Conservation (phyloP, 1,140 invertebrate species). For the Temnothorax nylanderi region DNA sequence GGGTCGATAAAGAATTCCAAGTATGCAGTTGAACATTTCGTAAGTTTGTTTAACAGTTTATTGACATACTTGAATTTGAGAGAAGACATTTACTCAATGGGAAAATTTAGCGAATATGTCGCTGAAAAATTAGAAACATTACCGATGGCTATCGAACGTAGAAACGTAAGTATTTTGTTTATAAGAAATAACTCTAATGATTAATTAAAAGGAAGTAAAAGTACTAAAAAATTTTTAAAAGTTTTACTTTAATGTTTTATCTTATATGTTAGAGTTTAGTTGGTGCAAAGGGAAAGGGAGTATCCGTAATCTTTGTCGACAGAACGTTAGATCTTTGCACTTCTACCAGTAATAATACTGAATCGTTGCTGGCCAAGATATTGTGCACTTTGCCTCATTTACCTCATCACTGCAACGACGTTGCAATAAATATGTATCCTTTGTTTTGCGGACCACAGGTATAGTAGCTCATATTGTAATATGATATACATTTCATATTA, state of each 20-base stretch:
- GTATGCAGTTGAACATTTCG: slow-evolving; percentile 85
- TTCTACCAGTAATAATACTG: slow-evolving; percentile 87
- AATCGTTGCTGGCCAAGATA: slow-evolving; percentile 88
- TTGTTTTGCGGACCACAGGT: slow-evolving; percentile 86
- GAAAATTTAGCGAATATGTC: slow-evolving; percentile 87
- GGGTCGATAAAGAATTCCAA: slow-evolving; percentile 82
- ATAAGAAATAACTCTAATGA: slow-evolving; percentile 19
- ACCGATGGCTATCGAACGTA: slow-evolving; percentile 84
- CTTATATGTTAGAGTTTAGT: slow-evolving; percentile 70
- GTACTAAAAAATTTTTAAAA: slow-evolving; percentile 3
- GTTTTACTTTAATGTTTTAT: slow-evolving; percentile 16
- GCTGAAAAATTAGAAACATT: slow-evolving; percentile 88
- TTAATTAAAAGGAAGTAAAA: not conserved
- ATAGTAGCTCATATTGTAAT: slow-evolving; percentile 65
- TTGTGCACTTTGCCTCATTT: slow-evolving; percentile 88
- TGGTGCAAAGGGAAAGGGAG: slow-evolving; percentile 80
- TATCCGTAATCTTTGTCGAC: slow-evolving; percentile 89
- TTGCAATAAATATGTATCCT: slow-evolving; percentile 88
- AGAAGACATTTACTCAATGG: slow-evolving; percentile 89
- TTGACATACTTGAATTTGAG: slow-evolving; percentile 87
- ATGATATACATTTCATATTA: slow-evolving; percentile 71
- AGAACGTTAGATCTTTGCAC: slow-evolving; percentile 89
- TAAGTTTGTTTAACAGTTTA: slow-evolving; percentile 87
- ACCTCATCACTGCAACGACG: slow-evolving; percentile 88
- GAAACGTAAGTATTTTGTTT: slow-evolving; percentile 84